Evolutionary conservation across 2,888 invertebrate genomes (phyloP), one percentile per base, ranked within the genome.

Genomic region (Andrena haemorrhoa): DNA sequence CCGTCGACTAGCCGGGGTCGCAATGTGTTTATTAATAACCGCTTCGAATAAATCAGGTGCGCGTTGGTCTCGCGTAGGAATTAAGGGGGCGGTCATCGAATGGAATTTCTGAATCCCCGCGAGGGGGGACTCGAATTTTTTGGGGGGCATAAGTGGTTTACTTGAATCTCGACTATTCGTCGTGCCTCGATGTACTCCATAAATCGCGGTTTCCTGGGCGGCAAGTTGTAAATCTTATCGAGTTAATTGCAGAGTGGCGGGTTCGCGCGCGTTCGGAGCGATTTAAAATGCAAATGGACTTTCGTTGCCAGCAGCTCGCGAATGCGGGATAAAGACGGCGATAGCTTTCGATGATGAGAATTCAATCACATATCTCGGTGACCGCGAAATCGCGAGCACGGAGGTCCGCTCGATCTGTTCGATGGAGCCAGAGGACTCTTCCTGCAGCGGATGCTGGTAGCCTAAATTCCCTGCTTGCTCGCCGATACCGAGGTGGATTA

Each of bases 171-270:
- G 23, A 20, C 63, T 47, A 71, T 58, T 71, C 76, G 56, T 33
- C 29, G 6, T n/a, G 23, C 12, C 10, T 16, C 20, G 8, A 10
- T 35, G 26, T 60, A 47, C 64, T 16, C 56, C 47, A 76, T 76
- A 70, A 70, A 76, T 33, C 23, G 49, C 35, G 64, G 6, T 68
- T 81, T 64, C 68, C 33, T 31, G 72, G 20, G 63, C 56, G 53
- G n/a, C 51, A 49, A 81, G 81, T 29, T 81, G 79, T 81, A 81
- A 81, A 81, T 81, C 81, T 81, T 74, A 69, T 53, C 81, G 81
- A 56, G 81, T 70, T 81, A 81, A 81, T 81, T 81, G 81, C 81
- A 49, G 73, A 73, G 63, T 35, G 53, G 69, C 20, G 33, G 65
- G 75, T 75, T 66, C 61, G 61, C 71, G 65, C 29, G 51, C 49